Evolutionary conservation across 2,113 vertebrate species (phyloP), one percentile per base, ranked within the genome.

Genomic region (Loxodonta africana): DNA sequence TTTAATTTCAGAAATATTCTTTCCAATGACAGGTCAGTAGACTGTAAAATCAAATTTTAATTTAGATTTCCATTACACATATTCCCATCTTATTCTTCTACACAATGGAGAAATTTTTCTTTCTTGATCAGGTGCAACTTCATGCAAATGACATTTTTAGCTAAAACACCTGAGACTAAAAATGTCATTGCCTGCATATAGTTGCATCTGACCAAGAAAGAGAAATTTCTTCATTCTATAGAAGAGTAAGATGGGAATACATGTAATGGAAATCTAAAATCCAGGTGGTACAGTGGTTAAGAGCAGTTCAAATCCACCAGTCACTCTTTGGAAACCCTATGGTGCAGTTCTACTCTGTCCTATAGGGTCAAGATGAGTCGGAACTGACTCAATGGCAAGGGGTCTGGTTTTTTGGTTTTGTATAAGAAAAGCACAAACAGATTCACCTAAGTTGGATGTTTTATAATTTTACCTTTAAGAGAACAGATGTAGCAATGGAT

Each of bases 381-480:
- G 48, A 48, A 48, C 48, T 10, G 10, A 48, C 48, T 48, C 48
- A 48, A 48, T 10, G 10, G 48, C 48, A 48, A 48, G 1, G 5
- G 4, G 48, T 48, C 10, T 48, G 48, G 48, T 48, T 48, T 48
- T 48, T 48, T 48, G 48, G 48, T 48, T 48, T 48, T 12, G 2
- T 69, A 53, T 73, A 95, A 67, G 63, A 80, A 90, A 91, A 83
- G 28, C 37, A 90, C 89, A 67, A 41, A 94, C 17, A 73, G 57
- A 80, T 46, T 83, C 23, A 73, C 28, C 6, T 51, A 85, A 91
- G 4, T 85, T 85, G 76, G n/a, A 94, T 80, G 37, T 86, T 90
- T 90, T 83, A 92, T 88, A 73, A 95, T 86, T 95, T 93, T 95
- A 94, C 67, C 51, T 83, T 92, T 88, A 89, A 87, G 80, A 85